Evolutionary conservation across 2,113 vertebrate species (phyloP), one percentile per base, ranked within the genome.

Genomic region (Capreolus pygargus): DNA sequence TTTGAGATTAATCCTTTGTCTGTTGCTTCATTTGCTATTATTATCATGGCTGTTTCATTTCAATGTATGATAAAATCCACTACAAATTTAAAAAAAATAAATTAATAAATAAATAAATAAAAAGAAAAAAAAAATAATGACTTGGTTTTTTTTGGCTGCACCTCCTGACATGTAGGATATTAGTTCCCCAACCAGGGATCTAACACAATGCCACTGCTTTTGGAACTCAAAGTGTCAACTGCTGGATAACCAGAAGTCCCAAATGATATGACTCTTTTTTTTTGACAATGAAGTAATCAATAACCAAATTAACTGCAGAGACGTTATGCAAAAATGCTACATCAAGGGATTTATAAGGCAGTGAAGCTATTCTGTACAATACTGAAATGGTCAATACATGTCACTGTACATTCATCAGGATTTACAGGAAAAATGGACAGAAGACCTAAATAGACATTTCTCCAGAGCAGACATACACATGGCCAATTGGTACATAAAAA

Each of bases 321-420:
- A 43, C 19, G 0, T 17, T 23, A 13, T 30, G 21, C 5, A 13
- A 10, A 67, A 47, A 25, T 9, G 3, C 58, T 17, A 1, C 6
- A 39, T 33, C 39, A 78, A 6, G 8, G 27, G 21, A 45, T 11
- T 39, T 23, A 6, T 19, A 23, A 45, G n/a, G 39, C 19, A 15
- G 47, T 36, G 47, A 36, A 33, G 30, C 57, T 43, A 14, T 23
- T 21, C 64, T 47, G 52, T 10, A 7, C 1, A 43, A 28, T 2
- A 10, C 36, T 11, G 21, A 78, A 23, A 33, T 16, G 25, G n/a
- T 13, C 17, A 6, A 8, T 6, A 61, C n/a, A 14, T 10, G 6
- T 7, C 33, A 7, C 2, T 4, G 7, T 15, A 55, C 5, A 3
- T 52, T 54, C 27, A 5, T 28, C 45, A 55, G 55, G 33, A 36